phyloP scores from a whole-genome alignment of 2,113 vertebrate species.

The Choloepus hoffmanni region DNA sequence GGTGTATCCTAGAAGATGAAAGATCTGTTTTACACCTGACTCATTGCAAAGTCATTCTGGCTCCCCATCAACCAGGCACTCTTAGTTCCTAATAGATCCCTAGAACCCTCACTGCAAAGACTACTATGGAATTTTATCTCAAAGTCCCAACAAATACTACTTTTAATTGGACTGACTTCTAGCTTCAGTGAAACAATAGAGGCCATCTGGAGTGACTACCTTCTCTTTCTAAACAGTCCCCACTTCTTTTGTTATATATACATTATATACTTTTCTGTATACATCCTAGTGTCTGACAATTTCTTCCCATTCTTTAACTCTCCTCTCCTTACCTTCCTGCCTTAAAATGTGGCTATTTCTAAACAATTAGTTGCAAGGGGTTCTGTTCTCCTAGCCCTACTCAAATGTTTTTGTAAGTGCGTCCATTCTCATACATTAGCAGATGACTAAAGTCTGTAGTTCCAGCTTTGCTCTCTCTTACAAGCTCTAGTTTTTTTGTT shows the following conservation, averaged over 20 bases:
- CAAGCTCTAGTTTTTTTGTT: not conserved
- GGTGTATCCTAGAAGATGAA: not conserved
- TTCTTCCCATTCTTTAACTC: conserved; percentile 31
- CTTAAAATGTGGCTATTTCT: not conserved
- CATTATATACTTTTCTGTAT: not conserved
- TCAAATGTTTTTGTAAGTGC: not conserved
- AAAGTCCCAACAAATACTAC: not conserved
- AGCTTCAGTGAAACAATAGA: not conserved
- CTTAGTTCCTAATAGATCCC: not conserved
- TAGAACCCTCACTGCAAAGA: not conserved
- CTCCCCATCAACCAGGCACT: not conserved
- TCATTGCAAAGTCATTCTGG: not conserved
- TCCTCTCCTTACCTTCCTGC: not conserved
- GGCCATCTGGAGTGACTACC: not conserved
- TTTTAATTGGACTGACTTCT: not conserved
- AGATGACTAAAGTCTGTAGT: not conserved
- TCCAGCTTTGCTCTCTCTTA: not conserved
- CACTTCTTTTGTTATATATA: not conserved
- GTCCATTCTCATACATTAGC: not conserved
- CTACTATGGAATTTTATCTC: not conserved
- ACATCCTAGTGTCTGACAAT: not conserved
- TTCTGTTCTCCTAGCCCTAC: not conserved
- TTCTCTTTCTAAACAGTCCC: not conserved
- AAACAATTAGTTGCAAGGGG: not conserved
- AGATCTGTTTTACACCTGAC: too few species aligned